Evolutionary conservation across 1,140 invertebrate species (phyloP).

Genomic region (Bombus confusus): DNA sequence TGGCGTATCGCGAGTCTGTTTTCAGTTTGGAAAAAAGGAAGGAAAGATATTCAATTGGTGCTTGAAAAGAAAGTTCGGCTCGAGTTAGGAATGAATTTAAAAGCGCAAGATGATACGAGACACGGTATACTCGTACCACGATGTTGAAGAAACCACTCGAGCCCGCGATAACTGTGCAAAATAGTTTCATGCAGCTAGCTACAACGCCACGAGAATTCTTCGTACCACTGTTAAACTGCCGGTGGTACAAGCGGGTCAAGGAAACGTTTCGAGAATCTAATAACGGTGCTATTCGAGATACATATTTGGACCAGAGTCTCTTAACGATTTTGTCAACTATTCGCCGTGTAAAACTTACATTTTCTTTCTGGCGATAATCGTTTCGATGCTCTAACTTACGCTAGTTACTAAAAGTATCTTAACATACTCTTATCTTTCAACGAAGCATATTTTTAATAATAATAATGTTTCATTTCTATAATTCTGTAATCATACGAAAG

Average conservation of each 20-base stretch:
- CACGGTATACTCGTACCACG: neutral
- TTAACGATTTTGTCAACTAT: conserved; percentile 16
- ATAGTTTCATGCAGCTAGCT: conserved; percentile 15
- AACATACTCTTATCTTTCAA: no score
- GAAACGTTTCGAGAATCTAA: conserved; percentile 22
- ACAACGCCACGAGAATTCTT: conserved; percentile 3
- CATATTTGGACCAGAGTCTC: neutral
- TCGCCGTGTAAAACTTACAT: neutral
- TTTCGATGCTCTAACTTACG: neutral
- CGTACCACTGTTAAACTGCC: conserved; percentile 19
- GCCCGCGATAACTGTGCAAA: conserved; percentile 10
- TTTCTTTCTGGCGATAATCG: neutral
- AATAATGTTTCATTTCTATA: no score
- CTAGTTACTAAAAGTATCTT: no score
- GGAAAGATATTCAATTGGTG: neutral
- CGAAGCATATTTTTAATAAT: no score
- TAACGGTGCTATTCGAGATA: neutral
- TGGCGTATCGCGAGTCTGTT: neutral
- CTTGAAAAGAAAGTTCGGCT: no score
- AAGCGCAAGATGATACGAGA: conserved; percentile 2
- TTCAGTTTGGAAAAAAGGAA: neutral
- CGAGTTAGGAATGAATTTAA: conserved; percentile 1
- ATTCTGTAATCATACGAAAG: no score
- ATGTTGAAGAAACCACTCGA: conserved; percentile 3
- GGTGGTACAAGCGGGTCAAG: neutral